These are phyloP conservation scores for Pantala flavescens DNA, from an alignment of 1,140 invertebrate genomes.

Conservation along the genomic window DNA sequence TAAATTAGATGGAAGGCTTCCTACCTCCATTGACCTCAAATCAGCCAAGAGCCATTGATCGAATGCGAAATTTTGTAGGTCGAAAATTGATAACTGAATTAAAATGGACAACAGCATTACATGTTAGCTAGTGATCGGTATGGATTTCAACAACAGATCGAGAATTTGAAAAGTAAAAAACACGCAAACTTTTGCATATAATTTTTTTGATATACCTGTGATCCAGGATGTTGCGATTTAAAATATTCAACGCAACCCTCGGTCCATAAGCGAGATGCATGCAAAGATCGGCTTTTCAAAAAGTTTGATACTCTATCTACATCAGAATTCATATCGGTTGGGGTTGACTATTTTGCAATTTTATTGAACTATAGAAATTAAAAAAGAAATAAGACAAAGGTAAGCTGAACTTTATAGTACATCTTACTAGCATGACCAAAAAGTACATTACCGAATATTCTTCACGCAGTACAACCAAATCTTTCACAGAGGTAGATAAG, in stretches of 20 bases:
- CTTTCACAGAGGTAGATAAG: too few relatives aligned
- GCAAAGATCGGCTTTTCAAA: background rate
- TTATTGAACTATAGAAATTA: too few relatives aligned
- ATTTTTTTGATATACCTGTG: background rate
- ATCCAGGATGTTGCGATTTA: conserved; percentile 22
- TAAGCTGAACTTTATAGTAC: too few relatives aligned
- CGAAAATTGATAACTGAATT: conserved; percentile 18
- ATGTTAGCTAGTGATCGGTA: too few relatives aligned
- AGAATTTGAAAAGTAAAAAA: too few relatives aligned
- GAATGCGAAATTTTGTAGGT: conserved; percentile 32
- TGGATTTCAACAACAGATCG: too few relatives aligned
- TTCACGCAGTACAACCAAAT: too few relatives aligned
- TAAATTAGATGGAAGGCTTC: conserved; percentile 43
- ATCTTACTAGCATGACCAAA: too few relatives aligned
- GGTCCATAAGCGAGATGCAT: conserved; percentile 26
- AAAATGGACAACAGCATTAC: conserved; percentile 11
- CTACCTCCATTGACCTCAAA: conserved; percentile 43
- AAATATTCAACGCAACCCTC: conserved; percentile 31
- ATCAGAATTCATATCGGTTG: background rate
- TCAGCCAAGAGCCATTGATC: conserved; percentile 52
- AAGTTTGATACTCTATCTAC: background rate
- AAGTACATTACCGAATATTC: too few relatives aligned
- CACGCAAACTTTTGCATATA: too few relatives aligned
- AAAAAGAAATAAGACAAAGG: too few relatives aligned
- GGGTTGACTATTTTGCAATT: too few relatives aligned